phyloP scores from a whole-genome alignment of 2,113 vertebrate genomes.

The Hemibates koningsi region DNA sequence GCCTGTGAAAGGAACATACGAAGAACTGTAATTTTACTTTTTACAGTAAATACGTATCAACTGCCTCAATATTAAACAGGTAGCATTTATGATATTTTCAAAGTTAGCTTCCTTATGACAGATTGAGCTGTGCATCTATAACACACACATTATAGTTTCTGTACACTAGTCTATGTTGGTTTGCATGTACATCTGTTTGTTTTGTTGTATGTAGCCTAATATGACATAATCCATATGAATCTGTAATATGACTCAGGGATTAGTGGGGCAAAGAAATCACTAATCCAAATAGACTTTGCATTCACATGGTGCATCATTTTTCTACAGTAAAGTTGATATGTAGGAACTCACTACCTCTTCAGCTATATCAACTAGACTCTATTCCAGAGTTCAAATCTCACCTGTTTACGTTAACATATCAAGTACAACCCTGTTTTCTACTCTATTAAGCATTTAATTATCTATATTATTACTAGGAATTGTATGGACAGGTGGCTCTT shows the following conservation, averaged over 20 bases:
- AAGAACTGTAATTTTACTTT: not conserved
- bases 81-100: not conserved
- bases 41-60: not conserved
- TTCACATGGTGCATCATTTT: not conserved
- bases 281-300: conserved; percentile 8
- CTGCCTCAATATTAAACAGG: not conserved
- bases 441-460: not conserved
- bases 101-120: not conserved
- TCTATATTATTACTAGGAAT: not conserved
- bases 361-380: not conserved
- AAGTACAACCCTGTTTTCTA: not conserved
- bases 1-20: conserved; percentile 68
- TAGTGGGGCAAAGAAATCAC: conserved; percentile 2
- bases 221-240: not conserved
- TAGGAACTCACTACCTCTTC: not conserved
- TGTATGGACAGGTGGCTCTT: not conserved
- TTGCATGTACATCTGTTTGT: not conserved
- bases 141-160: not conserved
- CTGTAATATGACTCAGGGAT: conserved; percentile 5
- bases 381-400: not conserved
- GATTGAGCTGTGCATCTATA: not conserved
- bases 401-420: not conserved
- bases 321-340: not conserved
- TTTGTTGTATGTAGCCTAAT: not conserved
- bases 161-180: not conserved